Evolutionary conservation across 2,113 vertebrate species (phyloP).

Genomic region (Melanotaenia duboulayi): DNA sequence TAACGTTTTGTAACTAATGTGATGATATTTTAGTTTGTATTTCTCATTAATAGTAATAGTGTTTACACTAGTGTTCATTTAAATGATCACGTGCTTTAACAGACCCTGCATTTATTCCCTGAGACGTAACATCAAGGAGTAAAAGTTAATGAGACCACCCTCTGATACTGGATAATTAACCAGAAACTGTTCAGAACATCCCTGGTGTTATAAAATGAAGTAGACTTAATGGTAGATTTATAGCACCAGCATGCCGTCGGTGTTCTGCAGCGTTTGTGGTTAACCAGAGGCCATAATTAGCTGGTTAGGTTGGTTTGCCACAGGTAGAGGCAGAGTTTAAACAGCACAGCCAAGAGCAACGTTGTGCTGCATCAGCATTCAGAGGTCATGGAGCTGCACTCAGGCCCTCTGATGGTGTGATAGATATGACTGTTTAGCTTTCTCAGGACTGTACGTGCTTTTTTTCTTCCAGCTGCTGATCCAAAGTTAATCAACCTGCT

Average conservation of each 20-base stretch:
- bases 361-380: constrained; percentile 33
- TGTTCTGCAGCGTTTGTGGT: constrained; percentile 37
- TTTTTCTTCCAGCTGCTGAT: constrained; percentile 1
- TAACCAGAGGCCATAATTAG: constrained; percentile 44
- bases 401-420: background rate
- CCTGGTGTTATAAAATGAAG: constrained; percentile 10
- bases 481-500: background rate
- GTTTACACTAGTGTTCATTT: too few species aligned
- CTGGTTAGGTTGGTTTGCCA: constrained; percentile 35
- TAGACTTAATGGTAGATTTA: constrained; percentile 24
- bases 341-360: background rate
- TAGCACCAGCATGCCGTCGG: constrained; percentile 12
- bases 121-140: background rate
- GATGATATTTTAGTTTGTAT: too few species aligned
- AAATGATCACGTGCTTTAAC: background rate
- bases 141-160: background rate
- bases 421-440: background rate
- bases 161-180: background rate
- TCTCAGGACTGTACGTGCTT: background rate
- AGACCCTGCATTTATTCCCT: background rate
- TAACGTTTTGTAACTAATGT: too few species aligned
- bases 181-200: background rate
- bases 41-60: too few species aligned
- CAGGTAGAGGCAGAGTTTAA: constrained; percentile 38
- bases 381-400: constrained; percentile 9